Conservation (phyloP, 2,113 vertebrate species). For the Scopus umbretta region DNA sequence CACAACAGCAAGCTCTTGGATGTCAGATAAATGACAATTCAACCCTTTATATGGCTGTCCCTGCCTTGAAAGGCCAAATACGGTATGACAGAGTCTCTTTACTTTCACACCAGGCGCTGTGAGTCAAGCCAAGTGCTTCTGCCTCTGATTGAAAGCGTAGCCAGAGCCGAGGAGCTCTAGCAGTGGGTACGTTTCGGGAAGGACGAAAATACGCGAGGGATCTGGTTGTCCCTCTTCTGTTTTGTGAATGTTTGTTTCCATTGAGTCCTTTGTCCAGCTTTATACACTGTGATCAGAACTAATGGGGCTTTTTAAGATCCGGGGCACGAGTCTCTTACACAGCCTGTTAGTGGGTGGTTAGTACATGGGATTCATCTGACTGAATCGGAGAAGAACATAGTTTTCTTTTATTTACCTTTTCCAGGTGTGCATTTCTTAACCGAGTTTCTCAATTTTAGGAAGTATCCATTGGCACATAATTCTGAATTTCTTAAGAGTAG, state of each 20-base stretch:
- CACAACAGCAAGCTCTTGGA: not conserved
- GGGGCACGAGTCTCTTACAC: not conserved
- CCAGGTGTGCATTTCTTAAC: not conserved
- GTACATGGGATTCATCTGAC: accelerated
- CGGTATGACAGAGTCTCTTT: not conserved
- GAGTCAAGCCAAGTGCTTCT: not conserved
- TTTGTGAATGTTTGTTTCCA: not conserved
- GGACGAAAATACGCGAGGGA: not conserved
- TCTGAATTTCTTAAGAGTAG: not conserved
- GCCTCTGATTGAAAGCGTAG: not conserved
- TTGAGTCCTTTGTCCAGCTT: not conserved
- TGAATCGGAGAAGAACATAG: not conserved
- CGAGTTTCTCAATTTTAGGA: not conserved
- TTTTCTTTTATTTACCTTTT: not conserved
- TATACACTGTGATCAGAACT: not conserved
- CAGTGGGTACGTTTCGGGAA: not conserved
- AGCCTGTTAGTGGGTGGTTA: not conserved
- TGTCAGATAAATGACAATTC: not conserved
- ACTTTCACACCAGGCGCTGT: not conserved
- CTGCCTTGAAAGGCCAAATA: not conserved
- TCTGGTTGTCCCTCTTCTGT: not conserved
- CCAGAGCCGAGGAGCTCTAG: not conserved
- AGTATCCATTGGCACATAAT: not conserved
- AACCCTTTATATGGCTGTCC: constrained; percentile 8
- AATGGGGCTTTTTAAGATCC: not conserved